These are phyloP conservation scores for Loris lydekkerianus DNA, from an alignment of 2,797 vertebrate species.

Conservation along the genomic window DNA sequence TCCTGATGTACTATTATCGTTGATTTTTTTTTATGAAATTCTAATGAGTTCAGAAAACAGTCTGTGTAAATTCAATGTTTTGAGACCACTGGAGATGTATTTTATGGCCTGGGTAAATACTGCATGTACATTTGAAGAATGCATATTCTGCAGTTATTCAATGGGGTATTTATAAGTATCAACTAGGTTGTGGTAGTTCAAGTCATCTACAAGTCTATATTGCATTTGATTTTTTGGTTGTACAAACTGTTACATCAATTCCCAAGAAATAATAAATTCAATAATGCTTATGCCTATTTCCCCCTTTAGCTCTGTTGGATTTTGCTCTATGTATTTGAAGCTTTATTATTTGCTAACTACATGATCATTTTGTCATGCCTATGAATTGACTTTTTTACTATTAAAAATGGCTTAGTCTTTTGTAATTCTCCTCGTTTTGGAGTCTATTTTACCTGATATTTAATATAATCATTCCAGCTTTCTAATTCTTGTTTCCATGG, in stretches of 20 bases:
- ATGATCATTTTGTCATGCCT: neutral
- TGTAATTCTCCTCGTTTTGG: neutral
- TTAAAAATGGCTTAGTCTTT: neutral
- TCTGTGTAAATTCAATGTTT: neutral
- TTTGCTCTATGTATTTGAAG: neutral
- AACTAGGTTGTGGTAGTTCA: neutral
- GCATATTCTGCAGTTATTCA: neutral
- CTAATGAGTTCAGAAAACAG: neutral
- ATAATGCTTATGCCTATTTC: neutral
- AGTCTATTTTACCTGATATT: neutral
- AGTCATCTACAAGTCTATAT: neutral
- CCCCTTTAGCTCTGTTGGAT: neutral
- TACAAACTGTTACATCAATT: neutral
- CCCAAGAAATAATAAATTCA: conserved; percentile 1
- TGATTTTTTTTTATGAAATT: conserved; percentile 1
- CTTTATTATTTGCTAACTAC: neutral
- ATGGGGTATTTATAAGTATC: neutral
- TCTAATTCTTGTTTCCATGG: neutral
- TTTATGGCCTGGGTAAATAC: neutral
- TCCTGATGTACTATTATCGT: neutral
- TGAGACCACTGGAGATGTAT: neutral
- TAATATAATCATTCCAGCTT: neutral
- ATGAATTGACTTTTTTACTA: neutral
- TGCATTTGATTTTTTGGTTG: neutral
- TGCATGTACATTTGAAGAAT: neutral